Base-by-base conservation (phyloP, 2,797 vertebrate genomes). In the Labeo calbasu region DNA sequence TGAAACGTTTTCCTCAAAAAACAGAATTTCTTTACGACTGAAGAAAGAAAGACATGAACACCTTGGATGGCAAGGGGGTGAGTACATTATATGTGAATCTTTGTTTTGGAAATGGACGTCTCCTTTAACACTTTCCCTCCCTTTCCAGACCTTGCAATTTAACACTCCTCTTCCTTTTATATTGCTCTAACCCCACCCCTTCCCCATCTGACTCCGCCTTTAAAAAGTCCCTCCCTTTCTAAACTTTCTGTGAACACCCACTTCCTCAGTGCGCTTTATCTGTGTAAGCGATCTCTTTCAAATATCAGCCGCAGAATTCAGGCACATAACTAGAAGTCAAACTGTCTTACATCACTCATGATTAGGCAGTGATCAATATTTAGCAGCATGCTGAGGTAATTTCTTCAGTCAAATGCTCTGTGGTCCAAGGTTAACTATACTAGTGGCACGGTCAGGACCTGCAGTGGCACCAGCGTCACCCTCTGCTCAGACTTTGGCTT, bases 381-480 rank as follows among this genome's bases (percentile, higher is more conserved):
- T 76, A 73, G 82, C 28, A 28, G 48, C 72, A 68, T 23, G 71
- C 76, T 73, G 72, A 79, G 84, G 89, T 89, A 84, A 89, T 91
- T 90, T 91, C 86, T 87, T 85, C 91, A 85, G 90, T 91, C 85
- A 88, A 90, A 92, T 86, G 77, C 83, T 63, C 69, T 23, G 87
- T 89, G 88, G 90, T 91, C 85, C 71, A 84, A 91, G 88, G 91
- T 90, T 91, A 89, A 86, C 28, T 85, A 84, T 57, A 84, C 75
- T 2, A 70, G 85, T 81, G 87, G 90, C 86, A 73, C 59, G 69
- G 61, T 46, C 82, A 5, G 48, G 79, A 53, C 82, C 69, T 25
- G 59, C 50, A 10, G 73, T 84, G 6, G 68, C 77, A 15, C 36
- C 17, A 43, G 59, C 53, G 55, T 25, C 25, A 71, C 82, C 91